Evolutionary conservation across 92 coral and sea anemone species (phyloP).

Genomic region (Parazoanthus swiftii): DNA sequence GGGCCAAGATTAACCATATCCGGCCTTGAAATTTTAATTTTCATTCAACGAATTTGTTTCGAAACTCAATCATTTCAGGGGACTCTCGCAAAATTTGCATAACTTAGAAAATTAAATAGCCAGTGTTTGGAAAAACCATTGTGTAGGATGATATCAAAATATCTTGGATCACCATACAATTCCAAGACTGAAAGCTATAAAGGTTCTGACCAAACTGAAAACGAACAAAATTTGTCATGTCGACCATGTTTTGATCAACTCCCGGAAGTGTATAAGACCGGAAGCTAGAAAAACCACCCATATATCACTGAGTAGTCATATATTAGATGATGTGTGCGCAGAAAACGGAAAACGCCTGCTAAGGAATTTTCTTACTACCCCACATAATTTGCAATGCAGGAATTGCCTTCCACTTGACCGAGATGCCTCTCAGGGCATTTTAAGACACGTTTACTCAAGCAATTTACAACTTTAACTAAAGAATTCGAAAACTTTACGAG

Average conservation of each 20-base stretch:
- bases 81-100: too few relatives aligned
- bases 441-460: background rate
- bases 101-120: too few relatives aligned
- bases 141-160: too few relatives aligned
- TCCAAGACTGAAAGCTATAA: background rate
- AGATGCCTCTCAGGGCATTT: background rate
- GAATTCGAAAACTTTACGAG: background rate
- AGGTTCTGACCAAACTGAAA: background rate
- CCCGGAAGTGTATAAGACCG: slow-evolving; percentile 37
- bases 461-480: background rate
- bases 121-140: too few relatives aligned
- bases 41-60: background rate
- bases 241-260: slow-evolving; percentile 14
- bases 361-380: slow-evolving; percentile 27
- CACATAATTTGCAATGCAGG: slow-evolving; percentile 19
- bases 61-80: too few relatives aligned
- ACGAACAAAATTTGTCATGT: background rate
- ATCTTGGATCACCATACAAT: too few relatives aligned
- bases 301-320: background rate
- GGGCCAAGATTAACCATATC: background rate
- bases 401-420: slow-evolving; percentile 10
- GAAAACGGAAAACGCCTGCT: slow-evolving; percentile 25
- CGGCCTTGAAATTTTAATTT: background rate
- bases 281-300: slow-evolving; percentile 34
- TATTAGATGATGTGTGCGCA: slow-evolving; percentile 22